Base-by-base conservation (phyloP, 2,888 invertebrate species). In the Leucozona laternaria region DNA sequence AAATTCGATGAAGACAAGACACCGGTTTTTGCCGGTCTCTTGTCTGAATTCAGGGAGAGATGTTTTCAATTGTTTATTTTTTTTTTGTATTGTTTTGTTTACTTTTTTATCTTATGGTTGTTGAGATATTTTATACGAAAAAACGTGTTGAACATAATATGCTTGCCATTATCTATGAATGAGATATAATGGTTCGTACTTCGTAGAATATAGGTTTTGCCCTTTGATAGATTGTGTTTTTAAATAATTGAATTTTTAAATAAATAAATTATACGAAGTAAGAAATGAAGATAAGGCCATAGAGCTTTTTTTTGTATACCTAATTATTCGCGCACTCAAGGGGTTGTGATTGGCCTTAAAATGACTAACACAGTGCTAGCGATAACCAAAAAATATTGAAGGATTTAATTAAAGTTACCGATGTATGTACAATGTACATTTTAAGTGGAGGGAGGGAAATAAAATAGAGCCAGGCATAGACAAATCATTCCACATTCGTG, bases 1-100 rank as follows among this genome's bases (percentile, higher is more conserved):
- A 28, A 5, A 28, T 28, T n/a, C n/a, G n/a, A 2, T 28, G 28
- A 5, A 28, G 13, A 20, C 20, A 1, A 13, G 0, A 68, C 68
- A 25, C 68, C 34, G 53, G 68, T 53, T 68, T 68, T 68, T 68
- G 53, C 53, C 68, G 53, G 68, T 68, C 68, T 68, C 68, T 22
- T n/a, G 20, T 31, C 15, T 5, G 13, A 34, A 6, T 34, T 34
- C 20, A 20, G 22, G 2, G 25, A 53, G 22, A 6, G 15, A 25
- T 6, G 13, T 15, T 25, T 50, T 25, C 53, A 28, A 53, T 71
- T 71, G 71, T 57, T 55, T 58, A 58, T 34, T 57, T 57, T 34
- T 40, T 13, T 57, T 58, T 34, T 40, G 13, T 17, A 43, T 43
- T 50, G 17, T 70, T 71, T 43, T 43, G 25, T 53, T 53, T 53